These are phyloP conservation scores for Pteruthius melanotis DNA, from an alignment of 2,113 vertebrate species.

Conservation along the genomic window DNA sequence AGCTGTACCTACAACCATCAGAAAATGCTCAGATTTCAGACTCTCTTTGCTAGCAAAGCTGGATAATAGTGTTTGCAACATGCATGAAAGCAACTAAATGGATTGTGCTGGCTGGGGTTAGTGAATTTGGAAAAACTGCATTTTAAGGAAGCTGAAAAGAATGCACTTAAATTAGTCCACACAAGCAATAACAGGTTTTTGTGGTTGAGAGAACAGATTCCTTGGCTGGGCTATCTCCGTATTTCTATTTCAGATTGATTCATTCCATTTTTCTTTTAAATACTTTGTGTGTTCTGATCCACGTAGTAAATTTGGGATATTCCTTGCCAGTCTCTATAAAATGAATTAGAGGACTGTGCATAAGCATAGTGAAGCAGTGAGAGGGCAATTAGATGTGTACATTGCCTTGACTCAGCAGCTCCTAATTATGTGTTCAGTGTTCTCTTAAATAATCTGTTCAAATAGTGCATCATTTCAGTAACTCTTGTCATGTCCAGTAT, in stretches of 20 bases:
- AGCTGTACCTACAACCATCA: background rate
- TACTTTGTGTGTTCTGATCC: background rate
- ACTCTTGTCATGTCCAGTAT: background rate
- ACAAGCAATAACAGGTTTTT: slow-evolving; percentile 1
- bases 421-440: background rate
- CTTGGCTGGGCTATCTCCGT: background rate
- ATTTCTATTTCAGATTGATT: background rate
- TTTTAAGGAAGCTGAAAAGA: slow-evolving; percentile 26
- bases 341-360: background rate
- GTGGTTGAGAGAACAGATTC: slow-evolving; percentile 6
- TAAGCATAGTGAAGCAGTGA: background rate
- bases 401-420: background rate
- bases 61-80: background rate
- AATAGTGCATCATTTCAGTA: background rate
- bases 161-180: slow-evolving; percentile 8
- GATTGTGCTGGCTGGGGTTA: background rate
- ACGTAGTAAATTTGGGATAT: background rate
- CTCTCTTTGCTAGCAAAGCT: background rate
- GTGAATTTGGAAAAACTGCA: background rate
- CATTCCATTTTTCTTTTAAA: background rate
- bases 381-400: background rate
- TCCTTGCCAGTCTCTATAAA: background rate
- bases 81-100: background rate
- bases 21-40: background rate
- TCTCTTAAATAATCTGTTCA: background rate